A percentile compares a stretch with the other conserved stretches of the same genome.
phyloP scores from a whole-genome alignment of 2,888 invertebrate genomes.

The Hirtodrosophila duncani region DNA sequence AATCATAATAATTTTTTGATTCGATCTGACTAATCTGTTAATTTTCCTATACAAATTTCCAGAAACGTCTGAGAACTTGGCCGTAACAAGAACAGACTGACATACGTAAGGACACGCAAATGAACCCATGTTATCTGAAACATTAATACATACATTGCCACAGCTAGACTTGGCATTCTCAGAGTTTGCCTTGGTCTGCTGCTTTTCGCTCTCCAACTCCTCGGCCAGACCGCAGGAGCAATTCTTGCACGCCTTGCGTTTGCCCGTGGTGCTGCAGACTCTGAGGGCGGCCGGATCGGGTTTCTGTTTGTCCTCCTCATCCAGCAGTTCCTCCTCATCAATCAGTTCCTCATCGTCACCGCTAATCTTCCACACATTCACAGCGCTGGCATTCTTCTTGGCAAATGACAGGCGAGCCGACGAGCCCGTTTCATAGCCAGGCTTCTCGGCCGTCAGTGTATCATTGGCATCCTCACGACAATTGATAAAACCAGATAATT shows the following conservation, averaged over 20 bases:
- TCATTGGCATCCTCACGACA: conserved; percentile 55
- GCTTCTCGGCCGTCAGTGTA: conserved; percentile 81
- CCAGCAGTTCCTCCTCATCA: conserved; percentile 91
- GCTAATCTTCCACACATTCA: conserved; percentile 88
- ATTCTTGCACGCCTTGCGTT: conserved; percentile 97
- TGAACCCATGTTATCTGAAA: too few species aligned
- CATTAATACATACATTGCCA: conserved; percentile 89
- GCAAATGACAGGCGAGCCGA: conserved; percentile 80
- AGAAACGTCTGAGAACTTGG: too few species aligned
- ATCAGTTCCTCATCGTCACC: conserved; percentile 85
- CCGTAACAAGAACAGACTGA: too few species aligned
- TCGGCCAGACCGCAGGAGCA: conserved; percentile 98
- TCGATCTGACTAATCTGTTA: too few species aligned
- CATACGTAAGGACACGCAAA: neutral
- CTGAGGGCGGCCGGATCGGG: conserved; percentile 90
- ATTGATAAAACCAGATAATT: conserved; percentile 83
- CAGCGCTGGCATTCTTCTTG: conserved; percentile 57
- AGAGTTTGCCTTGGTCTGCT: conserved; percentile 55
- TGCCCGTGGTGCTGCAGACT: conserved; percentile 92
- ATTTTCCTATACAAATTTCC: too few species aligned
- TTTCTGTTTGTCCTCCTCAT: conserved; percentile 92
- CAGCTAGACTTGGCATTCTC: conserved; percentile 91
- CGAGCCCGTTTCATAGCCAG: conserved; percentile 86
- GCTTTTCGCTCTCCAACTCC: conserved; percentile 85
- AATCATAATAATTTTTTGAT: too few species aligned